These are phyloP conservation scores for Pandemis heparana DNA, from an alignment of 2,888 invertebrate species.

Conservation along the genomic window DNA sequence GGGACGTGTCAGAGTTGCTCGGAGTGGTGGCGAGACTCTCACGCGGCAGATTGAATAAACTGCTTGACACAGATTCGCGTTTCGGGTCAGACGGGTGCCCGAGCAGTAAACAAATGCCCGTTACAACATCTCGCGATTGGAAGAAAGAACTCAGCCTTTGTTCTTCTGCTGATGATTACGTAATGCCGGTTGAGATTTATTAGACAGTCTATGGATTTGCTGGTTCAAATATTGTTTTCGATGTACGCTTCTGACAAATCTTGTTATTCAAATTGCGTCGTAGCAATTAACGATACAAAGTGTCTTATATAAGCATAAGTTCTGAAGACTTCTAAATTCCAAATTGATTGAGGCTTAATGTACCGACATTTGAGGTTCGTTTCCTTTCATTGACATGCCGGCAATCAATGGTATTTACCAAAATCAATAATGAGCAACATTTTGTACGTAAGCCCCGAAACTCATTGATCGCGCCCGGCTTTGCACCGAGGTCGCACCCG, in stretches of 20 bases:
- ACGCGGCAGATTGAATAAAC: slow-evolving; percentile 84
- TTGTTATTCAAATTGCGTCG: not conserved
- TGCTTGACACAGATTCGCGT: slow-evolving; percentile 85
- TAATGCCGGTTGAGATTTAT: slow-evolving; percentile 36
- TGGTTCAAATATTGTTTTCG: not conserved
- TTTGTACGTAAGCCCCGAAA: slow-evolving; percentile 33
- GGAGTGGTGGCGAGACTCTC: slow-evolving; percentile 60
- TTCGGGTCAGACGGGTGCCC: slow-evolving; percentile 81
- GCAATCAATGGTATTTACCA: slow-evolving; percentile 21
- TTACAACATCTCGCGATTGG: slow-evolving; percentile 73
- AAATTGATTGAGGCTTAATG: slow-evolving; percentile 17
- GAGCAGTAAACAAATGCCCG: slow-evolving; percentile 73
- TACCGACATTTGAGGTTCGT: not conserved
- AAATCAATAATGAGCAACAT: slow-evolving; percentile 29
- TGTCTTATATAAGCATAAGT: not conserved
- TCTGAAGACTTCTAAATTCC: slow-evolving; percentile 1
- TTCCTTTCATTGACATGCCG: slow-evolving; percentile 7
- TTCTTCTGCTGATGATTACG: slow-evolving; percentile 36
- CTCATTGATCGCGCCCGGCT: slow-evolving; percentile 42
- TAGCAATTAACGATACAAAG: not conserved
- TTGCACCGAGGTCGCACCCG: slow-evolving; percentile 31
- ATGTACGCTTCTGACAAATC: not conserved
- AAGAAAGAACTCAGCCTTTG: slow-evolving; percentile 52
- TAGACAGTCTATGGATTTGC: slow-evolving; percentile 21
- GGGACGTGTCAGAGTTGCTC: slow-evolving; percentile 61